Evolutionary conservation across 2,113 vertebrate species (phyloP).

Genomic region (Phalacrocorax brasilianus): DNA sequence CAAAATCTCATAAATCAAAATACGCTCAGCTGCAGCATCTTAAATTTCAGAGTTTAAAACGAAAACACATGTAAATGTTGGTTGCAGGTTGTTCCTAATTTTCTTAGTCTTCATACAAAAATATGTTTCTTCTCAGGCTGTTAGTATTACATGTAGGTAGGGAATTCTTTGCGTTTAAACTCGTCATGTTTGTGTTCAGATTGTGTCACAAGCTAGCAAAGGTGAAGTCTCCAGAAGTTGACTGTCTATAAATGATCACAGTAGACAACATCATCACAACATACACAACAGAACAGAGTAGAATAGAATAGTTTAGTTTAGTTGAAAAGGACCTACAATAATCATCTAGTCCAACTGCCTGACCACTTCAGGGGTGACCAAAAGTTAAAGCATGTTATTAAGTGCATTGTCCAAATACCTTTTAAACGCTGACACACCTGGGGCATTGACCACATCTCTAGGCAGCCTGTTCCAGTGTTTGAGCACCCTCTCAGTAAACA

Average conservation of each 20-base stretch:
- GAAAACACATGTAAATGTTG: not conserved
- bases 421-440: not conserved
- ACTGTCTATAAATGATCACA: not conserved
- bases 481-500: accelerated
- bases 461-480: not conserved
- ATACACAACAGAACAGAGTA: not conserved
- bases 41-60: not conserved
- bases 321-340: accelerated
- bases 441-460: accelerated
- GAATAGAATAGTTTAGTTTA: not conserved
- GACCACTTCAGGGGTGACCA: not conserved
- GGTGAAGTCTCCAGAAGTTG: not conserved
- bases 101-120: not conserved
- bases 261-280: not conserved
- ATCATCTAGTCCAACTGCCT: not conserved
- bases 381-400: not conserved
- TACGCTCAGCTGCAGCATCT: not conserved
- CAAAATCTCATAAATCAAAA: not conserved
- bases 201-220: not conserved
- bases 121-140: not conserved
- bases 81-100: not conserved
- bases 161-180: not conserved
- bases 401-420: not conserved
- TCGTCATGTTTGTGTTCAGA: accelerated
- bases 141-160: accelerated